These are phyloP conservation scores for Microchrysa polita DNA, from an alignment of 2,888 invertebrate species.

Conservation along the genomic window DNA sequence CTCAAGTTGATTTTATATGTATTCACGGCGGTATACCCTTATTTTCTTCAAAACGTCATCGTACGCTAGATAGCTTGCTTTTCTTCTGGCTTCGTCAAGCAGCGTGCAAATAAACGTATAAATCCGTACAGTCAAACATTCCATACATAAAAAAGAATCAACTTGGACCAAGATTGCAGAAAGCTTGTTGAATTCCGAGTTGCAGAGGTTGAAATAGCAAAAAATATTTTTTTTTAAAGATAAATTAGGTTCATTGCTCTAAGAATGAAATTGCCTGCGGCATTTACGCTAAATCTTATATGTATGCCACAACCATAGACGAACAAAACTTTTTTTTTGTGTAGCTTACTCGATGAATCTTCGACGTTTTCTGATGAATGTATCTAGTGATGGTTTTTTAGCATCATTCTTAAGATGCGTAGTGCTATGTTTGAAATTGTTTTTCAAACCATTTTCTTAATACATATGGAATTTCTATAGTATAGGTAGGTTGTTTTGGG, in stretches of 20 bases:
- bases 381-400: neutral
- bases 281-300: neutral
- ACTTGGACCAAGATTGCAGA: too few species aligned
- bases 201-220: neutral
- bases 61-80: constrained; percentile 34
- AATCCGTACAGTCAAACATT: too few species aligned
- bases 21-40: neutral
- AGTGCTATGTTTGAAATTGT: neutral
- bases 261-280: constrained; percentile 32
- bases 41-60: constrained; percentile 35
- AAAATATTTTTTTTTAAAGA: neutral
- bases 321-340: neutral
- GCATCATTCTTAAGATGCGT: constrained; percentile 16
- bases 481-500: too few species aligned
- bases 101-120: too few species aligned
- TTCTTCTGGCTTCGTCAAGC: neutral
- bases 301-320: constrained; percentile 4
- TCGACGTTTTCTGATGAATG: neutral
- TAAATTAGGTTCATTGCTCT: constrained; percentile 38
- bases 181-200: too few species aligned
- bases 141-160: too few species aligned
- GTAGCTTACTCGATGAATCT: neutral
- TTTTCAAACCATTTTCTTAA: too few species aligned
- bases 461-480: too few species aligned
- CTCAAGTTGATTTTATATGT: neutral